Evolutionary conservation across 1,140 invertebrate genomes (phyloP), one percentile per base, ranked within the genome.

Genomic region (Aphis craccivora): DNA sequence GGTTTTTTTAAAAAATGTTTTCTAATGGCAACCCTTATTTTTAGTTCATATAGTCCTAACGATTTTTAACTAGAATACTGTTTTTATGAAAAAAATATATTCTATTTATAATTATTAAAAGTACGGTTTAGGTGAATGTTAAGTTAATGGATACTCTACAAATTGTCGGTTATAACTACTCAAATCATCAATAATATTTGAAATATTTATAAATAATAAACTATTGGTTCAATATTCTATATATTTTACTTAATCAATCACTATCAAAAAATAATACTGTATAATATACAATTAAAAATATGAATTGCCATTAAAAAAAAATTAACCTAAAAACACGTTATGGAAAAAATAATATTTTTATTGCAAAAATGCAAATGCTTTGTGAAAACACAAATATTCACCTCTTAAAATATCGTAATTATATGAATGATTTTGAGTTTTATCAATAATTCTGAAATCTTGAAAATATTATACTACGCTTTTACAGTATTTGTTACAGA

Each of bases 1-100:
- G 60, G 14, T 6, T 76, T 76, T n/a, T n/a, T 76, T 76, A 18
- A 35, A 76, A n/a, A n/a, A 76, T 6, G 30, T 35, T 76, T 76
- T 76, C 60, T 76, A n/a, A 76, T 76, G 60, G 60, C n/a, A 76
- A 76, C 60, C 14, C 60, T n/a, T 76, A 76, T 76, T 76, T 67
- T 76, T 76, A n/a, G n/a, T 76, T 76, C 30, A 76, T 76, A n/a
- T 76, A n/a, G n/a, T 76, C n/a, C 5, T 76, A 20, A 76, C 30
- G n/a, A n/a, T 35, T 67, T 67, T n/a, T n/a, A 6, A n/a, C 18
- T 76, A 76, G 30, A 76, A 76, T n/a, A 35, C 20, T 5, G 8
- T 67, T 76, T 67, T 76, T 76, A 4, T n/a, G 30, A 76, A n/a
- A 18, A 18, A 76, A 18, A 35, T 76, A 30, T 35, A n/a, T 76